These are phyloP conservation scores for Aquatica leii DNA, from an alignment of 2,888 invertebrate genomes.

Conservation along the genomic window DNA sequence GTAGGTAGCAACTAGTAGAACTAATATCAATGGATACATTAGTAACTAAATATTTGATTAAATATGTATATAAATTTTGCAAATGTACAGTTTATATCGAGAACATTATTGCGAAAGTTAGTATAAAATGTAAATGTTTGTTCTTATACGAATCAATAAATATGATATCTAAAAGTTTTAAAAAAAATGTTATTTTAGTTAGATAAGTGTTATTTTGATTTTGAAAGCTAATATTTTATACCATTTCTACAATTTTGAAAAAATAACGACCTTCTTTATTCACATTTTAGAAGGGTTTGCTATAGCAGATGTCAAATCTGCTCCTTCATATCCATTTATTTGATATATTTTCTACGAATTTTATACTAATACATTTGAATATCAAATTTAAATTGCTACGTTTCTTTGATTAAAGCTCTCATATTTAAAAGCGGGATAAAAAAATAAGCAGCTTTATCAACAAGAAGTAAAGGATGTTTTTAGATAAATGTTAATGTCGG, in stretches of 20 bases:
- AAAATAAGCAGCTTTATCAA: conserved; percentile 4
- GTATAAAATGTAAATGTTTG: too few species aligned
- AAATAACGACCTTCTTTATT: conserved; percentile 28
- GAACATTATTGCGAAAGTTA: too few species aligned
- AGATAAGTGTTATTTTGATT: conserved; percentile 29
- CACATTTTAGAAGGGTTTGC: conserved; percentile 16
- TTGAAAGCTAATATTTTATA: conserved; percentile 26
- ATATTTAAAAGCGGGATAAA: not conserved
- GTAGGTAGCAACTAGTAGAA: conserved; percentile 31
- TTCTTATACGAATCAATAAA: too few species aligned
- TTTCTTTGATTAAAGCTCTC: conserved; percentile 5
- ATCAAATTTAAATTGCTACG: conserved; percentile 2
- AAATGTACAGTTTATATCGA: not conserved
- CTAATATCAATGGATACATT: conserved; percentile 32
- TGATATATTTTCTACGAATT: conserved; percentile 9
- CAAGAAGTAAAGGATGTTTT: conserved; percentile 11
- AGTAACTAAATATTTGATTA: conserved; percentile 34
- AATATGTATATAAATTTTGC: conserved; percentile 3
- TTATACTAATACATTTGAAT: conserved; percentile 9
- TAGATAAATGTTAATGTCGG: conserved; percentile 17
- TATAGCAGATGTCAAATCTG: conserved; percentile 1
- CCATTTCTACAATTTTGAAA: conserved; percentile 22
- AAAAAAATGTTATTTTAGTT: conserved; percentile 23
- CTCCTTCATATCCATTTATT: conserved; percentile 18
- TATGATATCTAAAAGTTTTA: too few species aligned